These are phyloP conservation scores for Heteromormyrus szaboi DNA, from an alignment of 2,797 vertebrate genomes.

Conservation along the genomic window DNA sequence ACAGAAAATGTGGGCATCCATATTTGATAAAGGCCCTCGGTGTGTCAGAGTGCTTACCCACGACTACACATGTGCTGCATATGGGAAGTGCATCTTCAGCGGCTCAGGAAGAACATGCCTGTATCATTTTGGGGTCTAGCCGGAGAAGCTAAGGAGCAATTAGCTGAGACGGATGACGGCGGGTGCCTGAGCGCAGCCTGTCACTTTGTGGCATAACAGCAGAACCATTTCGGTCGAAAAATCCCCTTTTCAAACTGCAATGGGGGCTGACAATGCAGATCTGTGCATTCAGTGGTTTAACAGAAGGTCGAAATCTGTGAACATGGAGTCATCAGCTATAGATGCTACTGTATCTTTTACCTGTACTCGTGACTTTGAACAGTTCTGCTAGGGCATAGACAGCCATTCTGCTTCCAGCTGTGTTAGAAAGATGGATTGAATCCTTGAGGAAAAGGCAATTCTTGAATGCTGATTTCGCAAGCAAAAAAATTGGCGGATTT, in stretches of 20 bases:
- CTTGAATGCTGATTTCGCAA: not conserved
- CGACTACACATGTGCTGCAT: not conserved
- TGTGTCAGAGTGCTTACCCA: not conserved
- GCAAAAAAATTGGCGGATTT: not conserved
- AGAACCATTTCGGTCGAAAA: not conserved
- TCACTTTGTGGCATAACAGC: not conserved
- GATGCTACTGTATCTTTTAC: not conserved
- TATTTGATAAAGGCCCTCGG: slow-evolving; percentile 47
- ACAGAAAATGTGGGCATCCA: slow-evolving; percentile 50
- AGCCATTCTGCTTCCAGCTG: not conserved
- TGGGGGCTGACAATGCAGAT: not conserved
- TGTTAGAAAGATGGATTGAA: not conserved
- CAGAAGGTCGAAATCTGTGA: not conserved
- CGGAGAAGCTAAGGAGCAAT: not conserved
- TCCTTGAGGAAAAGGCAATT: not conserved
- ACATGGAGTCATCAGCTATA: not conserved
- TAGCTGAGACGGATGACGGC: not conserved
- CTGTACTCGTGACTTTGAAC: not conserved
- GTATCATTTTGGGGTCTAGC: not conserved
- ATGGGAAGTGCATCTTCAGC: not conserved
- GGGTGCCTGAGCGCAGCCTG: not conserved
- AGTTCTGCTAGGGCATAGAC: not conserved
- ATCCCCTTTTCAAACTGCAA: not conserved
- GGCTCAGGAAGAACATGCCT: not conserved
- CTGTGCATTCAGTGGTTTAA: not conserved